phyloP scores from a whole-genome alignment of 2,113 vertebrate genomes.

The Ammodytes marinus region DNA sequence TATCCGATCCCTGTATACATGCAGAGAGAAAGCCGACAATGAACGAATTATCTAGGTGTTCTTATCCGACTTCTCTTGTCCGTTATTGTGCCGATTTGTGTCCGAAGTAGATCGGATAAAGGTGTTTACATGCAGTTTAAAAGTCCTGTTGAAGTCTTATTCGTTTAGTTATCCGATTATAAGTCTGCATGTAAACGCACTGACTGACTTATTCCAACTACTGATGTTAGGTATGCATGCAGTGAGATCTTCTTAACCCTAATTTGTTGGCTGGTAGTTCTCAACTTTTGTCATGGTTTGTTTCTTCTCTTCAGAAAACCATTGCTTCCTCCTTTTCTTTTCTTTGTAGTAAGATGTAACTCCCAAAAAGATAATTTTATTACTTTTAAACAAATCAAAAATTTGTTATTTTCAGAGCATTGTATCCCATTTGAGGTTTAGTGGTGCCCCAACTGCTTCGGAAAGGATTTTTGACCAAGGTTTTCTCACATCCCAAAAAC shows the following conservation, averaged over 20 bases:
- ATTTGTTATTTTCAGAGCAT: conserved; percentile 63
- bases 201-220: conserved; percentile 71
- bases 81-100: too few relatives aligned
- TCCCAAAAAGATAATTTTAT: conserved; percentile 67
- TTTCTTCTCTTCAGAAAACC: conserved; percentile 82
- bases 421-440: conserved; percentile 89
- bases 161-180: too few relatives aligned
- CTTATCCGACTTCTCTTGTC: too few relatives aligned
- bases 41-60: too few relatives aligned
- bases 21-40: too few relatives aligned
- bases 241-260: conserved; percentile 88
- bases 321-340: conserved; percentile 77
- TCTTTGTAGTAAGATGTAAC: conserved; percentile 55
- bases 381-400: conserved; percentile 30
- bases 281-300: conserved; percentile 70
- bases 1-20: too few relatives aligned
- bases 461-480: conserved; percentile 99
- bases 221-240: conserved; percentile 86
- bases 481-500: conserved; percentile 91
- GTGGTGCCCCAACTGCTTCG: conserved; percentile 90
- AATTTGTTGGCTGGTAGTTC: conserved; percentile 87
- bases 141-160: too few relatives aligned
- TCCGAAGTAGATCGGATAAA: too few relatives aligned
- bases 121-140: too few relatives aligned
- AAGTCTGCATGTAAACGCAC: too few relatives aligned